phyloP scores from a whole-genome alignment of 2,113 vertebrate species.

The Xenopus borealis region DNA sequence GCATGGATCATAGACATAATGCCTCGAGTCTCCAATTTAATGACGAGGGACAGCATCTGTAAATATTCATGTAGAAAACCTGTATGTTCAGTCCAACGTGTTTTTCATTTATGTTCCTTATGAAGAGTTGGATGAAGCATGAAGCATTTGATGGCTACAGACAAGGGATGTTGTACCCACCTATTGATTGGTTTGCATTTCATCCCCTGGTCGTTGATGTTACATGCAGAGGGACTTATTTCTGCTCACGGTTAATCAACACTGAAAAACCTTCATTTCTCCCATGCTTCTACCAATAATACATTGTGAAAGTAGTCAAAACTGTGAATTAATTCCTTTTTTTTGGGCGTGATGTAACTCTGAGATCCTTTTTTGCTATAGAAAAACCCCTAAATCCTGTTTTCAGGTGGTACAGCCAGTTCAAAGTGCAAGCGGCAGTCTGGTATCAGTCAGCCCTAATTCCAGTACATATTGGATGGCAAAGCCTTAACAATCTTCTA shows the following conservation, averaged over 20 bases:
- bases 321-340: neutral
- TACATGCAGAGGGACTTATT: neutral
- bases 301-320: neutral
- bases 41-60: constrained; percentile 9
- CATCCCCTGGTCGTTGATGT: neutral
- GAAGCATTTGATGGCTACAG: constrained; percentile 16
- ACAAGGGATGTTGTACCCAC: neutral
- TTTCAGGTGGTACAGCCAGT: too few relatives aligned
- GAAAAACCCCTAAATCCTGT: too few relatives aligned
- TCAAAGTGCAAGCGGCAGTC: too few relatives aligned
- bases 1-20: neutral
- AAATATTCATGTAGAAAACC: constrained; percentile 31
- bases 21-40: too few relatives aligned
- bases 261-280: neutral
- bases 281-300: neutral
- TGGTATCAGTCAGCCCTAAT: too few relatives aligned
- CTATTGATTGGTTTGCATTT: constrained; percentile 2
- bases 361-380: too few relatives aligned
- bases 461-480: too few relatives aligned
- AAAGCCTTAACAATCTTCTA: too few relatives aligned
- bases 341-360: too few relatives aligned
- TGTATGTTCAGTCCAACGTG: constrained; percentile 30
- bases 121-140: constrained; percentile 25
- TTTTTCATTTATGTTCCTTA: constrained; percentile 29
- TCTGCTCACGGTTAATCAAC: neutral